Percentiles rank a stretch among this genome's conserved stretches.
Evolutionary conservation across 2,797 vertebrate species (phyloP).

Genomic region (Danio jaintianensis): DNA sequence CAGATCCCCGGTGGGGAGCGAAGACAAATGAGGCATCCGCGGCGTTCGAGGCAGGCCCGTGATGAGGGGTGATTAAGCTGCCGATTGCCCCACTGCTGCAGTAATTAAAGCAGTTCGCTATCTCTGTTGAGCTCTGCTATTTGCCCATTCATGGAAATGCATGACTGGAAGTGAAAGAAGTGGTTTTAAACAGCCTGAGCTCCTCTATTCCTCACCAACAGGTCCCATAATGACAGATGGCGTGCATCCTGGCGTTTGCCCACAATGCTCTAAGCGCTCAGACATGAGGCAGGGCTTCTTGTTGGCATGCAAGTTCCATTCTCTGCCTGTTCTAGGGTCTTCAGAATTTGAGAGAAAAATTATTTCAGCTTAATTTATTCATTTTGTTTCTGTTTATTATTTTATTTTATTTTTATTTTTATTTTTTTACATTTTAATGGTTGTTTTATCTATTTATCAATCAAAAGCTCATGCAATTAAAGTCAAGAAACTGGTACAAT

Average conservation of each 20-base stretch:
- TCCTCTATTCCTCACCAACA: slow-evolving; percentile 14
- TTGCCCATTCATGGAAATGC: slow-evolving; percentile 36
- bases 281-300: slow-evolving; percentile 5
- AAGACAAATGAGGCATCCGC: slow-evolving; percentile 15
- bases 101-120: slow-evolving; percentile 32
- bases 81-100: slow-evolving; percentile 26
- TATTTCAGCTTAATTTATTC: too few species aligned
- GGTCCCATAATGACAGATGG: slow-evolving; percentile 38
- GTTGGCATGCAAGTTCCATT: not conserved
- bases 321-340: not conserved
- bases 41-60: slow-evolving; percentile 23
- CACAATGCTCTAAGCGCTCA: not conserved
- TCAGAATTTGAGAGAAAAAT: too few species aligned
- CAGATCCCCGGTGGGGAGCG: not conserved
- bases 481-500: too few species aligned
- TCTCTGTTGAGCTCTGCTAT: slow-evolving; percentile 3
- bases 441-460: too few species aligned
- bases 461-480: too few species aligned
- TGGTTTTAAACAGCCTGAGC: slow-evolving; percentile 9
- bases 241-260: slow-evolving; percentile 4
- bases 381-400: too few species aligned
- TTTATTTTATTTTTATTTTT: too few species aligned
- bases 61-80: slow-evolving; percentile 33
- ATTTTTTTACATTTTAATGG: too few species aligned
- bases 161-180: not conserved